A percentile compares a stretch with the other conserved stretches of the same genome.
Conservation (phyloP, 92 coral and sea anemone genomes). For the Porites evermanni region DNA sequence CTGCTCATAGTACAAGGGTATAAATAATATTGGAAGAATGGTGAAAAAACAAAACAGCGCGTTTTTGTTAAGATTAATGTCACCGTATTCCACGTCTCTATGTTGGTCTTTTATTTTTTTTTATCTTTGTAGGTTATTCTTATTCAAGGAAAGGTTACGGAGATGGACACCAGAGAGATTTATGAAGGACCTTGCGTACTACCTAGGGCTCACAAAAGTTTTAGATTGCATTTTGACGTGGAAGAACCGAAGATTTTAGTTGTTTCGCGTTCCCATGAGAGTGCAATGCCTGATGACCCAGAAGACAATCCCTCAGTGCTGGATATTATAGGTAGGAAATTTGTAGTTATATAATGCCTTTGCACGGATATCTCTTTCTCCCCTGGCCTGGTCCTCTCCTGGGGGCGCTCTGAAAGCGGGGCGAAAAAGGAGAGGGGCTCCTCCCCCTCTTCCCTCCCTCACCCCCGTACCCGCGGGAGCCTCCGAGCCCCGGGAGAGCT, state of each 20-base stretch:
- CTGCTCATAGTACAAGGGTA: too few species aligned
- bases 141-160: conserved; percentile 89
- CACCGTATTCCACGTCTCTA: too few species aligned
- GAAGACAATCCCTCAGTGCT: conserved; percentile 84
- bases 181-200: conserved; percentile 89
- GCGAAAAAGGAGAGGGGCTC: too few species aligned
- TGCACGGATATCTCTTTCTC: too few species aligned
- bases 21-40: too few species aligned
- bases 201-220: conserved; percentile 65
- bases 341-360: neutral
- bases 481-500: too few species aligned
- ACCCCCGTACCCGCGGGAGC: too few species aligned
- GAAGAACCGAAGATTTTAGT: conserved; percentile 86
- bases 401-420: too few species aligned
- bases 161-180: conserved; percentile 71
- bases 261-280: conserved; percentile 78
- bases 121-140: conserved; percentile 47
- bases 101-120: neutral
- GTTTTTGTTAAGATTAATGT: too few species aligned
- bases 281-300: conserved; percentile 69
- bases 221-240: conserved; percentile 70
- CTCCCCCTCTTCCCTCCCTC: too few species aligned
- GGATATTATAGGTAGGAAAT: conserved; percentile 74
- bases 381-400: too few species aligned
- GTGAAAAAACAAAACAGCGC: too few species aligned